A percentile compares a stretch with the other conserved stretches of the same genome.
Evolutionary conservation across 2,888 invertebrate genomes (phyloP).

Genomic region (Acrobasis repandana): DNA sequence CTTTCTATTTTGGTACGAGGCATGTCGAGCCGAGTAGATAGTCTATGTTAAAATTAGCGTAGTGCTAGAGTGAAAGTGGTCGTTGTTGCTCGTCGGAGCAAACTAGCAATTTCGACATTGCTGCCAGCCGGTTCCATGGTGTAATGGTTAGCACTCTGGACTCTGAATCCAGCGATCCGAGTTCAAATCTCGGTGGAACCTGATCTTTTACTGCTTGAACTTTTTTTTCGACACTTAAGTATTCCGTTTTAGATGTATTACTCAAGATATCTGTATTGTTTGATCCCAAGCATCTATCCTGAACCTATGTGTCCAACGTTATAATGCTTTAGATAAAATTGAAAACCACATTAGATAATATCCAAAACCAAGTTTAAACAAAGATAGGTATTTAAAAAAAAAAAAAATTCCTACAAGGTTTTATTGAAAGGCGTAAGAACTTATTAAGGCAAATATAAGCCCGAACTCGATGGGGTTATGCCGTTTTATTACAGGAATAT

Average conservation of each 20-base stretch:
- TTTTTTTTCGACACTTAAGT: background rate
- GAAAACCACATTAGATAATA: too few relatives aligned
- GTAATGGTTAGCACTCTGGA: slow-evolving; percentile 92
- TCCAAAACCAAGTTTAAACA: too few relatives aligned
- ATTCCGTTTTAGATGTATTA: background rate
- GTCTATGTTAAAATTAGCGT: background rate
- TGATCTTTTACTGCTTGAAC: slow-evolving; percentile 39
- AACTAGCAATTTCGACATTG: slow-evolving; percentile 6
- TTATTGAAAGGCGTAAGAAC: too few relatives aligned
- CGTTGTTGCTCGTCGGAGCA: background rate
- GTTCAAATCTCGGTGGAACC: slow-evolving; percentile 92
- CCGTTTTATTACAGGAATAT: too few relatives aligned
- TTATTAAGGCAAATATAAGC: too few relatives aligned
- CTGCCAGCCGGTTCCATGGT: slow-evolving; percentile 68
- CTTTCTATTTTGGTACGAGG: background rate
- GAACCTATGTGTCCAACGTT: too few relatives aligned
- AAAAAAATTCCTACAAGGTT: too few relatives aligned
- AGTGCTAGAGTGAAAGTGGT: background rate
- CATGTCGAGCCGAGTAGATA: background rate
- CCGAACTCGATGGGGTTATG: too few relatives aligned
- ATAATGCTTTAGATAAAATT: too few relatives aligned
- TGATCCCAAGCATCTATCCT: too few relatives aligned
- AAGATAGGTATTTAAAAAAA: too few relatives aligned
- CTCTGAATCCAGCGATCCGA: slow-evolving; percentile 92
- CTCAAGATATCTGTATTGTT: too few relatives aligned